Conservation (phyloP, 2,888 invertebrate species). For the Tridacna gigas region DNA sequence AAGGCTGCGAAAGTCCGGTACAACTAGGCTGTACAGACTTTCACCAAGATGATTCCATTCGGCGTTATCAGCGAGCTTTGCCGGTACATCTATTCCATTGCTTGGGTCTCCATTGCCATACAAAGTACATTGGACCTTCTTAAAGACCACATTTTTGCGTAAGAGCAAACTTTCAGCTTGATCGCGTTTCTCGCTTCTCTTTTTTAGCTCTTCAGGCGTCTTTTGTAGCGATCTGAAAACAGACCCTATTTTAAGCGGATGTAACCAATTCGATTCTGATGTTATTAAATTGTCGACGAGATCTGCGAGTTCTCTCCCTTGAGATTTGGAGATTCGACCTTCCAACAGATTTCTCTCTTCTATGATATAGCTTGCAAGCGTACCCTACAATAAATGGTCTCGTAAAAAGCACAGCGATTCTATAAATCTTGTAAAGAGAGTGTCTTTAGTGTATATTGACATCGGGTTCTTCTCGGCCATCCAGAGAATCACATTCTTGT, state of each 20-base stretch:
- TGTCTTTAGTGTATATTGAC: slow-evolving; percentile 14
- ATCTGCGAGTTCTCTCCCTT: background rate
- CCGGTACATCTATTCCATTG: background rate
- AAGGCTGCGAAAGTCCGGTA: background rate
- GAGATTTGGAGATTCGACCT: background rate
- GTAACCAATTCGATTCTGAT: background rate
- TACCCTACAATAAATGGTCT: background rate
- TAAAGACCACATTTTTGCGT: slow-evolving; percentile 9
- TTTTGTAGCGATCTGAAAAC: background rate
- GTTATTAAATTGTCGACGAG: no score
- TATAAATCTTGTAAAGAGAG: slow-evolving; percentile 18
- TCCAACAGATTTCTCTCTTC: slow-evolving; percentile 28
- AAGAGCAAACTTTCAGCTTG: background rate
- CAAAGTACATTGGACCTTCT: background rate
- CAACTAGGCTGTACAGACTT: background rate
- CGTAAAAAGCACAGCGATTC: slow-evolving; percentile 25
- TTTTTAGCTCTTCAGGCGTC: background rate
- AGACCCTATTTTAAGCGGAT: background rate
- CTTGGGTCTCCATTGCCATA: background rate
- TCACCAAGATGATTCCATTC: background rate
- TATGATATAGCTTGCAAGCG: slow-evolving; percentile 29
- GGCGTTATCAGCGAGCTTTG: background rate
- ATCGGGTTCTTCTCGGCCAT: slow-evolving; percentile 24
- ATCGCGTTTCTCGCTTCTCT: slow-evolving; percentile 5
- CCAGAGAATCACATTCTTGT: slow-evolving; percentile 44